Evolutionary conservation across 2,797 vertebrate species (phyloP), one percentile per base, ranked within the genome.

Genomic region (Cyclura pinguis): DNA sequence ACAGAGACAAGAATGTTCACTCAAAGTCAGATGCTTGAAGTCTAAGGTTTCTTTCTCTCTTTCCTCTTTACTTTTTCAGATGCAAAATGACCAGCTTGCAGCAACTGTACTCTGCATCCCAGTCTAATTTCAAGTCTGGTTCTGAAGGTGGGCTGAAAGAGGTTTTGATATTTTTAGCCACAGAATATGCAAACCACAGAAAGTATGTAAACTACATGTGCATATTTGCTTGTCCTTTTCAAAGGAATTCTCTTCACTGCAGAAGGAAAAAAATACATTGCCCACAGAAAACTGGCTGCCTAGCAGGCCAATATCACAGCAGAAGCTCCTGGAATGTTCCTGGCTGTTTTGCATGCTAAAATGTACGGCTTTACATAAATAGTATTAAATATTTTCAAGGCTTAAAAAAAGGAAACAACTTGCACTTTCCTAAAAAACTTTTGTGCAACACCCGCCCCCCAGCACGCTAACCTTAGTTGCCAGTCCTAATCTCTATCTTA

Each of bases 191-290:
- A 93, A 96, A 94, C 95, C 95, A 89, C 96, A 96, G 80, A 90
- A 96, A 95, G 95, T 96, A 96, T 96, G 93, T 97, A 97, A 97
- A 97, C 94, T 95, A 94, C 94, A 95, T 91, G 94, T 88, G 96
- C 92, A 92, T 92, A 93, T 96, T 95, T 96, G 88, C 89, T 85
- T 93, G 86, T 85, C 92, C 64, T 93, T 96, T 96, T 94, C 95
- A 95, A 93, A 96, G 90, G 91, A 96, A 97, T 96, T 96, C 94
- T 97, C 93, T 96, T 95, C 93, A 95, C 88, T 94, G 89, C 93
- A 91, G 76, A 82, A 93, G 55, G 20, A 8, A 93, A 95, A 93
- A 92, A 94, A 95, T 90, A 92, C 77, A 87, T 50, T 95, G 80
- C 86, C 94, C 94, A 92, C 95, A 96, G 85, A 95, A 94, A 95